Evolutionary conservation across 2,888 invertebrate genomes (phyloP).

Genomic region (Limnephilus rhombicus): DNA sequence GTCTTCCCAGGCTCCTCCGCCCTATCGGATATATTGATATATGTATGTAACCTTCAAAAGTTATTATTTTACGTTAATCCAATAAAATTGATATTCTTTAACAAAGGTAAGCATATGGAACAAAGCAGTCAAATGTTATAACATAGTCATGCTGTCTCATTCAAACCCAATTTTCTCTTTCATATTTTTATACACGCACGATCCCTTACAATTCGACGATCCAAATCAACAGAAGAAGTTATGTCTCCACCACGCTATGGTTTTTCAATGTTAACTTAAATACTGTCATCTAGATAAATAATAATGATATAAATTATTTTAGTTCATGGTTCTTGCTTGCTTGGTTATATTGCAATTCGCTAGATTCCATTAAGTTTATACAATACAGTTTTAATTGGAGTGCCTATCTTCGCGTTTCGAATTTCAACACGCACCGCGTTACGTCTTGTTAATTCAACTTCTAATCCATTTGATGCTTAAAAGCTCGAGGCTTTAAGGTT

Average conservation of each 20-base stretch:
- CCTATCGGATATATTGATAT: too few relatives aligned
- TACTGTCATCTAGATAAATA: not conserved
- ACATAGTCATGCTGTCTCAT: too few relatives aligned
- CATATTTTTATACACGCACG: too few relatives aligned
- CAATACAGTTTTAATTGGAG: not conserved
- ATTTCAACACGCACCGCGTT: slow-evolving; percentile 17
- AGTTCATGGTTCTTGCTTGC: not conserved
- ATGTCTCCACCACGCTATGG: not conserved
- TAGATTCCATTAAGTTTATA: not conserved
- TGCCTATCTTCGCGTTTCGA: not conserved
- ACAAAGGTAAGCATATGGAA: too few relatives aligned
- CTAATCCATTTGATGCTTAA: slow-evolving; percentile 25
- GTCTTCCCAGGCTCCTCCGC: too few relatives aligned
- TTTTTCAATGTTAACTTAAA: not conserved
- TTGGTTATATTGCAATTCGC: not conserved
- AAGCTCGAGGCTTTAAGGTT: slow-evolving; percentile 4
- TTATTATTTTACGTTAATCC: too few relatives aligned
- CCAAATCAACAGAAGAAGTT: too few relatives aligned
- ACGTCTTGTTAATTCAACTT: not conserved
- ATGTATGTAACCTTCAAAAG: too few relatives aligned
- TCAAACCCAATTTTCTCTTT: too few relatives aligned
- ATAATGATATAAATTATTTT: not conserved
- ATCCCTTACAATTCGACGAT: too few relatives aligned
- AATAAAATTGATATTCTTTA: too few relatives aligned
- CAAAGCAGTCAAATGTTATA: too few relatives aligned